Base-by-base conservation (phyloP, 2,797 vertebrate genomes). In the Muscicapa comitata region DNA sequence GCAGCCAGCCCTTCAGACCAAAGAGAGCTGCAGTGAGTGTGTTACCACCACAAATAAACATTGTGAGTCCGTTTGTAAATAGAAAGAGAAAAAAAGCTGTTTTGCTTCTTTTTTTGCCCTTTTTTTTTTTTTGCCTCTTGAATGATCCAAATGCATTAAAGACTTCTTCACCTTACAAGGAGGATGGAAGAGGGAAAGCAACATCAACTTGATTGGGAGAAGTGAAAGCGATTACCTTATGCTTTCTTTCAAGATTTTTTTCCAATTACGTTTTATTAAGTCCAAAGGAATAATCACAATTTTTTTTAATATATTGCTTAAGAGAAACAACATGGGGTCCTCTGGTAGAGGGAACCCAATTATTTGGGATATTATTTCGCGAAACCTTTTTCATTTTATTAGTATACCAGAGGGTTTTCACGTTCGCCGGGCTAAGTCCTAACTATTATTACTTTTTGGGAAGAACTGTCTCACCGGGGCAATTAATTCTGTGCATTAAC, bases 401-500 rank as follows among this genome's bases (percentile, higher is more conserved):
- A 97, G 97, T 96, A 72, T 97, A 97, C 97, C 97, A 96, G 94
- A 98, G 97, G 97, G 97, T 96, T 97, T 98, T 97, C 94, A 94
- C 95, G 79, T 97, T 96, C 37, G 4, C 45, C 14, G 95, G 94
- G 94, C 97, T 97, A 98, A 98, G 94, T 85, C 96, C 96, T 91
- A 94, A 92, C 97, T 96, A 96, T 98, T 98, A 97, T 97, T 98
- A 97, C 97, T 96, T 97, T 98, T 98, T 97, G 88, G 95, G 95
- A 97, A 97, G 96, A 96, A 97, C 92, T 25, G 94, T 97, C 98
- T 97, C 97, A 70, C 89, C 3, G 93, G 97, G 94, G 82, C 97
- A 97, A 98, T 98, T 97, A 98, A 98, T 98, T 98, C 96, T 95
- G 92, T 97, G 81, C 96, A 97, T 97, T 97, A 98, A 96, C 96